Percentiles rank a stretch among this genome's conserved stretches.
Evolutionary conservation across 2,797 vertebrate species (phyloP).

Genomic region (Chromis chromis): DNA sequence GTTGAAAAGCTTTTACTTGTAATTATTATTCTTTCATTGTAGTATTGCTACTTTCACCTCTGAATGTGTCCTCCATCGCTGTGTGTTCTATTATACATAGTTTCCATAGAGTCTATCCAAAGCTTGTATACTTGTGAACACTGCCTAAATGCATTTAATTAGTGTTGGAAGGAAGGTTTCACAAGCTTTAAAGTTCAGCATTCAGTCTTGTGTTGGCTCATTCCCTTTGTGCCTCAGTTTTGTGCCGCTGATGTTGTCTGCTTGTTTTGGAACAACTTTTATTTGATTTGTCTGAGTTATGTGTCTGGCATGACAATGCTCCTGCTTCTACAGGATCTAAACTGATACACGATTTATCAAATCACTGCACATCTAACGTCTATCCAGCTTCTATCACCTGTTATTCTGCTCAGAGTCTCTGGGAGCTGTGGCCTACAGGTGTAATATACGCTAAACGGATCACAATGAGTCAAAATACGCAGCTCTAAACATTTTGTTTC

Average conservation of each 20-base stretch:
- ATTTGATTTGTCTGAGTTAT: slow-evolving; percentile 31
- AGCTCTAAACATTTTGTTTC: not conserved
- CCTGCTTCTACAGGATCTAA: slow-evolving; percentile 9
- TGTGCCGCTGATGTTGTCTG: not conserved
- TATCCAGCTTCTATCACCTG: slow-evolving; percentile 23
- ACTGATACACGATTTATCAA: slow-evolving; percentile 32
- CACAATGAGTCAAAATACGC: slow-evolving; percentile 6
- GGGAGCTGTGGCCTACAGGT: not conserved
- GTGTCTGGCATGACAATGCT: slow-evolving; percentile 1
- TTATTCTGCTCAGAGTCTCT: slow-evolving; percentile 8
- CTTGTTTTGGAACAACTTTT: slow-evolving; percentile 14
- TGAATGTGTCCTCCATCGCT: not conserved
- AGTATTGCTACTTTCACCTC: too few species aligned
- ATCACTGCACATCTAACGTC: slow-evolving; percentile 50
- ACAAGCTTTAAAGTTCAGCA: not conserved
- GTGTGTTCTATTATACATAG: not conserved
- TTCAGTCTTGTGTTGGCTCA: slow-evolving; percentile 1
- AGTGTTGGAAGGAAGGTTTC: not conserved
- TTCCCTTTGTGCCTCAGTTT: slow-evolving; percentile 7
- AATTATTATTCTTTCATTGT: not conserved
- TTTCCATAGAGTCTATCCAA: not conserved
- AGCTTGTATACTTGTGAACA: not conserved
- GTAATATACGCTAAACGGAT: slow-evolving; percentile 21
- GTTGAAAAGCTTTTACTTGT: not conserved
- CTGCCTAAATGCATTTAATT: slow-evolving; percentile 2